phyloP scores from a whole-genome alignment of 2,113 vertebrate species.

The Pelobates fuscus region DNA sequence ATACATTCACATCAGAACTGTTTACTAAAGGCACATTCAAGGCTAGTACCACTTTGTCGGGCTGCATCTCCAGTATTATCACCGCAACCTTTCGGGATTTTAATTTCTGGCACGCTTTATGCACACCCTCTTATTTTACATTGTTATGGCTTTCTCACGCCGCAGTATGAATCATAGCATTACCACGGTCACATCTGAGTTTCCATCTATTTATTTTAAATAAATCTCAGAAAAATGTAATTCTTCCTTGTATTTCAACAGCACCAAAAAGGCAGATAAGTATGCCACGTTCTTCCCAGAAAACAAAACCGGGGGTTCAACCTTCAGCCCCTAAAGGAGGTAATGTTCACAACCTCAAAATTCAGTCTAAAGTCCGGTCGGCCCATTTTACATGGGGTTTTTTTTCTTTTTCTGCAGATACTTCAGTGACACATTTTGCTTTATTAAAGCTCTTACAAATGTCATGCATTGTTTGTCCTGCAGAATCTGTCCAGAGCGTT shows the following conservation, averaged over 20 bases:
- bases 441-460: no score
- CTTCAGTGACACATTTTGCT: no score
- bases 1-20: no score
- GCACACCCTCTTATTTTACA: neutral
- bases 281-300: constrained; percentile 89
- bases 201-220: neutral
- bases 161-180: neutral
- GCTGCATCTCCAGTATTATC: no score
- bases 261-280: constrained; percentile 87
- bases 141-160: neutral
- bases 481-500: no score
- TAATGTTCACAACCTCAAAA: constrained; percentile 77
- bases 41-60: no score
- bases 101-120: neutral
- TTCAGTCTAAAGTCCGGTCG: no score
- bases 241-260: constrained; percentile 89
- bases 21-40: no score
- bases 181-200: neutral
- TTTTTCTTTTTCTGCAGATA: no score
- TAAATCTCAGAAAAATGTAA: constrained; percentile 72
- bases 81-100: neutral
- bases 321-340: constrained; percentile 89
- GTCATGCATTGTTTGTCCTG: no score
- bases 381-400: no score
- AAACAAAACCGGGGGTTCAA: constrained; percentile 95